Base-by-base conservation (phyloP, 2,113 vertebrate genomes). In the Macaca fascicularis region DNA sequence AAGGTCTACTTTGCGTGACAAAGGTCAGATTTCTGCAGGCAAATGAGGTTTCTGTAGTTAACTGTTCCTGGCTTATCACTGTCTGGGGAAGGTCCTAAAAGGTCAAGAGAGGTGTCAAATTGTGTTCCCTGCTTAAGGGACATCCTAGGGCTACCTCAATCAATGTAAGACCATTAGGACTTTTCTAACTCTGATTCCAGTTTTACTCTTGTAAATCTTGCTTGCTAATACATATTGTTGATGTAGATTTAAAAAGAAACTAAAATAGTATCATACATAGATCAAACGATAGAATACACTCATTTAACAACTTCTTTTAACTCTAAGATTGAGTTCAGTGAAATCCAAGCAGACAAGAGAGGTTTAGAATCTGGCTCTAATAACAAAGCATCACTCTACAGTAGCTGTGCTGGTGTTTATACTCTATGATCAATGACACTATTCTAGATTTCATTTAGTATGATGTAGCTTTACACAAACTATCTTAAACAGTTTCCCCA, bases 1-100 rank as follows among this genome's bases (percentile, higher is more conserved):
- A 98, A 98, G 98, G 98, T 97, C 98, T 96, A 96, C 94, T 98
- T 97, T 98, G 97, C 87, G 89, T 98, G 98, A 98, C 98, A 99
- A 98, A 99, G 99, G 99, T 99, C 98, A 99, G 97, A 98, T 97
- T 98, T 98, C 98, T 98, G 94, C 98, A 98, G 98, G 97, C 98
- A 98, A 97, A 96, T 55, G 97, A 98, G 95, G 96, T 98, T 97
- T 98, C 97, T 95, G 76, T 96, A 98, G 94, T 90, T 97, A 97
- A 79, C 89, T 83, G 94, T 97, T 98, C 95, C 3, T 98, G 82
- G 96, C 96, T 95, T 97, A 98, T 97, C 98, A 98, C 98, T 98
- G 98, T 98, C 96, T 97, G 57, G 85, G 38, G 11, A 55, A 55
- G 83, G 98, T 98, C 98, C 97, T 97, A 79, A 97, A 98, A 98